Percentiles rank a stretch among this genome's conserved stretches.
Conservation (phyloP, 2,888 invertebrate species). For the Dynastes grantii region DNA sequence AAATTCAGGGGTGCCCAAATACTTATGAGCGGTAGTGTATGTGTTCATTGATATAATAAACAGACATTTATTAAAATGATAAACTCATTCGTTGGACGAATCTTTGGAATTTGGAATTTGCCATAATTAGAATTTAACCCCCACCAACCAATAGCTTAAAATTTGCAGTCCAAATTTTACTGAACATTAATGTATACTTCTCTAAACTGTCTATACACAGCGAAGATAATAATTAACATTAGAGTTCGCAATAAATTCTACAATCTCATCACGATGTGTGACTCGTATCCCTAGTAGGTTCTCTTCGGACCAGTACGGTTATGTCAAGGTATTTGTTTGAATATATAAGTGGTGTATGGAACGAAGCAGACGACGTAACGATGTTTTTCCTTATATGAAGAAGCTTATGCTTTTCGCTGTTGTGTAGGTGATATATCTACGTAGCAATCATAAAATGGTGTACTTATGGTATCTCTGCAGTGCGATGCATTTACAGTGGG, state of each 20-base stretch:
- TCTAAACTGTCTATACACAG: background rate
- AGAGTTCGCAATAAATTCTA: slow-evolving; percentile 47
- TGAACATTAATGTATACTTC: background rate
- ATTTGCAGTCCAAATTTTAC: too few species aligned
- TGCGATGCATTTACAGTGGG: too few species aligned
- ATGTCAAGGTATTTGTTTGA: slow-evolving; percentile 40
- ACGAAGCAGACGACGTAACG: slow-evolving; percentile 1
- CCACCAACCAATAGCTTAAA: too few species aligned
- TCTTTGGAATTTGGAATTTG: too few species aligned
- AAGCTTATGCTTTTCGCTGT: background rate
- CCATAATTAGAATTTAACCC: too few species aligned
- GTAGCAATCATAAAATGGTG: slow-evolving; percentile 12
- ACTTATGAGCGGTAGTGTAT: too few species aligned
- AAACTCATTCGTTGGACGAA: too few species aligned
- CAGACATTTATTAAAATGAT: too few species aligned
- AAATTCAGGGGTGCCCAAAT: too few species aligned
- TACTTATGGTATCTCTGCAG: too few species aligned
- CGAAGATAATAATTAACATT: slow-evolving; percentile 34
- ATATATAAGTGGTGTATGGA: slow-evolving; percentile 25
- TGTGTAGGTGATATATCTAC: slow-evolving; percentile 20
- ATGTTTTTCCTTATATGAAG: slow-evolving; percentile 17
- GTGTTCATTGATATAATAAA: too few species aligned
- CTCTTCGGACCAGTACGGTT: slow-evolving; percentile 26
- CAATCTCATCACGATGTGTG: slow-evolving; percentile 48
- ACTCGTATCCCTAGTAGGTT: slow-evolving; percentile 25